phyloP scores from a whole-genome alignment of 2,888 invertebrate species.

The Zonitis immaculata region DNA sequence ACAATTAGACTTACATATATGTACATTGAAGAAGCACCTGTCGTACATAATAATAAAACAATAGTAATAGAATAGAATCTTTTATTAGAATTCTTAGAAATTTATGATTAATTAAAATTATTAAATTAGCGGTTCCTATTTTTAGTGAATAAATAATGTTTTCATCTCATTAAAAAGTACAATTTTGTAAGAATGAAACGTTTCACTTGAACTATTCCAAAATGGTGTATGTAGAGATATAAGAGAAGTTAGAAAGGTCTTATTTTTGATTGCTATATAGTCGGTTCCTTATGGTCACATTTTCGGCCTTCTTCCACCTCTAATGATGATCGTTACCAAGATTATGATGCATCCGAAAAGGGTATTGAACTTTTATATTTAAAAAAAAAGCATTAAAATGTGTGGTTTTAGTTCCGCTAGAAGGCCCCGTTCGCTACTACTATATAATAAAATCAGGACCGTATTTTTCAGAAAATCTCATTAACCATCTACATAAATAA shows the following conservation, averaged over 20 bases:
- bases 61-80: neutral
- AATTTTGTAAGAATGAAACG: too few species aligned
- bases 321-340: too few species aligned
- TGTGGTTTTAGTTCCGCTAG: constrained; percentile 24
- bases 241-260: too few species aligned
- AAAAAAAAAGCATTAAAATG: constrained; percentile 14
- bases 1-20: constrained; percentile 15
- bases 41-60: neutral
- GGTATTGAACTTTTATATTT: constrained; percentile 21
- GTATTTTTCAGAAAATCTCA: constrained; percentile 14
- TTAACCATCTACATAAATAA: constrained; percentile 1
- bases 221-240: too few species aligned
- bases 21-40: neutral
- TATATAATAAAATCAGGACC: neutral
- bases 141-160: too few species aligned
- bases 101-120: neutral
- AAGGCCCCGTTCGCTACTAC: constrained; percentile 3
- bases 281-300: neutral
- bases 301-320: neutral
- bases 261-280: neutral
- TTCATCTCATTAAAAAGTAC: too few species aligned
- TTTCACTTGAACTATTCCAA: too few species aligned
- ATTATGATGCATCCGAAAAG: constrained; percentile 14
- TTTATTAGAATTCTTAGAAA: neutral
- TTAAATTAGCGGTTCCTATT: neutral